phyloP scores from a whole-genome alignment of 2,113 vertebrate genomes.

The Oryzias melastigma region DNA sequence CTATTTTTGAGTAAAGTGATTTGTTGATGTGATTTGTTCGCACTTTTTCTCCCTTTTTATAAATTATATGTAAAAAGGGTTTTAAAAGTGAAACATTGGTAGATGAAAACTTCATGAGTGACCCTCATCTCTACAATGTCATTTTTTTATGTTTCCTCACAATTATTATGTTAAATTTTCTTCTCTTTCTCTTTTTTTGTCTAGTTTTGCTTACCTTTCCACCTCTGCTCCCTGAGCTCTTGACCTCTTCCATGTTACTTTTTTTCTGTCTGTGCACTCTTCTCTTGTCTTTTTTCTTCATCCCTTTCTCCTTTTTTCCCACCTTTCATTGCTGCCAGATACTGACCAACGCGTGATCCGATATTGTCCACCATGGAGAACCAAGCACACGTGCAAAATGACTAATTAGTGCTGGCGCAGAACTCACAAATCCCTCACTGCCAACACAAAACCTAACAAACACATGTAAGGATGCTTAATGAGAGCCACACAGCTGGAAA shows the following conservation, averaged over 20 bases:
- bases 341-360: conserved; percentile 43
- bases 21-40: too few species aligned
- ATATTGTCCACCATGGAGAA: conserved; percentile 27
- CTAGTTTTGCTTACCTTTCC: neutral
- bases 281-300: neutral
- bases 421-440: conserved; percentile 37
- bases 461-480: conserved; percentile 27
- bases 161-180: neutral
- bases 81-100: too few species aligned
- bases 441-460: conserved; percentile 24
- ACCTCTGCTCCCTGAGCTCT: neutral
- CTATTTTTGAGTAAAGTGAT: too few species aligned
- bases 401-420: conserved; percentile 61
- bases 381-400: conserved; percentile 48
- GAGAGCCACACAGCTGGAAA: conserved; percentile 21
- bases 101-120: too few species aligned
- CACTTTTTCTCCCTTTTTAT: neutral
- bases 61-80: too few species aligned
- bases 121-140: neutral
- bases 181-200: neutral
- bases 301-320: neutral
- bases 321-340: neutral
- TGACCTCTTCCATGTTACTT: neutral
- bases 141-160: neutral
- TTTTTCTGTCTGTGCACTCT: neutral